Conservation (phyloP, 2,797 vertebrate species). For the Chromobotia macracanthus region DNA sequence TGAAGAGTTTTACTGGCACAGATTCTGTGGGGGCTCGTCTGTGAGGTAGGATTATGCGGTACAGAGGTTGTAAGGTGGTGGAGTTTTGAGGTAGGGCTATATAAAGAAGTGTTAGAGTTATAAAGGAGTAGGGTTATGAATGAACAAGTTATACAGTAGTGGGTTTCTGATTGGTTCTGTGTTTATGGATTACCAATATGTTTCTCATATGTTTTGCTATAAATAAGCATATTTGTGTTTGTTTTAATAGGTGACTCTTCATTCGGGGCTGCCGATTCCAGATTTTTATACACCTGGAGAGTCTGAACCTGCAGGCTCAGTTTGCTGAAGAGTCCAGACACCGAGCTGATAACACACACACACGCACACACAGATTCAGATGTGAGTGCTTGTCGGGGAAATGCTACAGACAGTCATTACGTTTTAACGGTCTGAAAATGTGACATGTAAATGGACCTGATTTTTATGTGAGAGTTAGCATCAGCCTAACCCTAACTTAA, state of each 20-base stretch:
- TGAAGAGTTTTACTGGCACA: no score
- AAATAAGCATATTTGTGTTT: neutral
- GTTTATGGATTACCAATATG: no score
- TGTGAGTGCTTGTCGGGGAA: neutral
- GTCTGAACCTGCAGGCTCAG: constrained; percentile 73
- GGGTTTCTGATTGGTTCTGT: no score
- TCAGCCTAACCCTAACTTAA: neutral
- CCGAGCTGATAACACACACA: neutral
- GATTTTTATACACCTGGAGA: constrained; percentile 89
- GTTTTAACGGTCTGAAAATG: constrained; percentile 3
- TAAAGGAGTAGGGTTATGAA: no score
- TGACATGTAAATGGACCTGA: neutral
- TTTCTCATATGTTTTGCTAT: no score
- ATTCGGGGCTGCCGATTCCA: constrained; percentile 92
- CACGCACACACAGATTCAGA: neutral
- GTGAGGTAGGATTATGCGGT: no score
- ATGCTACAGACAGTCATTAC: neutral
- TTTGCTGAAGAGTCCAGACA: constrained; percentile 68
- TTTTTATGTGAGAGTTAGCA: constrained; percentile 10
- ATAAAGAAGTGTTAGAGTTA: no score
- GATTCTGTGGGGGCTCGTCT: no score
- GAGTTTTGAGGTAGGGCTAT: no score
- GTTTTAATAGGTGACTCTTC: constrained; percentile 86
- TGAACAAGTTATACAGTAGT: no score
- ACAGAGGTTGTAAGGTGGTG: no score